Evolutionary conservation across 2,797 vertebrate species (phyloP), one percentile per base, ranked within the genome.

Genomic region (Lophius americanus): DNA sequence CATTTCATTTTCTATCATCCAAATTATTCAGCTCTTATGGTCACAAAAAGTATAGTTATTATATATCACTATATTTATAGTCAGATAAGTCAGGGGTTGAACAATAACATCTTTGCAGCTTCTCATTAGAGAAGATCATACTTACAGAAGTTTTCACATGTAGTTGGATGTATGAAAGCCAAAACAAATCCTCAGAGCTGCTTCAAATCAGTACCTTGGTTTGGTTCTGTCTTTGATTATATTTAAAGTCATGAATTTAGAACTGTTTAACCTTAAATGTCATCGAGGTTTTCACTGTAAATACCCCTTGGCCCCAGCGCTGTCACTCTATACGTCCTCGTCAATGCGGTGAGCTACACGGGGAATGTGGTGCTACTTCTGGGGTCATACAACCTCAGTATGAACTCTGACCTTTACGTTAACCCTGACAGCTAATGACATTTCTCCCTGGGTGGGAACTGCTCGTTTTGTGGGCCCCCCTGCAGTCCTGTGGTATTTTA

Each of bases 341-440:
- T 73, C 75, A 39, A 49, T 64, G 60, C 67, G 75, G 71, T 68
- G 69, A 76, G 81, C 75, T 70, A 51, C 49, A 66, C 53, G 67
- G 70, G 68, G 69, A 84, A 70, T 78, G 66, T 79, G 87, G 90
- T 91, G 90, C 89, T 90, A 86, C 78, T 71, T 74, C 14, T 69
- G 47, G 49, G 83, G 76, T 85, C 73, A 53, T 67, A 54, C 60
- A 66, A 48, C 68, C 70, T 64, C 65, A 55, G 44, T 75, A 56
- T 85, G 75, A 89, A 69, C 81, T 84, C 58, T 78, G 80, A 87
- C 66, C 83, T 91, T 85, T 68, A 56, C 1, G 33, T 65, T 56
- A 60, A 66, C 70, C 56, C 65, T 55, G 68, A 76, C 81, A 76
- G 65, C 51, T 71, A 37, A 74, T 80, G 66, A 65, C 67, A 63